Conservation (phyloP, 2,797 vertebrate genomes). For the Sebastes iracundus region DNA sequence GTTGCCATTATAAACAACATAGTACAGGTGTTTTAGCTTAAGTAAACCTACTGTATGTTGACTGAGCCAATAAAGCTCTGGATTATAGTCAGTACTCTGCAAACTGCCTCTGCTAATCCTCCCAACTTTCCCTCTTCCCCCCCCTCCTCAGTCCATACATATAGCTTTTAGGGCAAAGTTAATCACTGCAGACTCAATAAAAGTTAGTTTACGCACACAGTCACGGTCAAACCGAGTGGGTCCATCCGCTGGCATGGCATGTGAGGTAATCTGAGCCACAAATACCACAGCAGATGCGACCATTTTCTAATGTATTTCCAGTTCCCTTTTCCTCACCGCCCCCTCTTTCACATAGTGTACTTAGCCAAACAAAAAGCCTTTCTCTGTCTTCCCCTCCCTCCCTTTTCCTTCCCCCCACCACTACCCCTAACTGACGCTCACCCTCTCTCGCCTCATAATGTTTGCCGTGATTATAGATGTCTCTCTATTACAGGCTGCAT, state of each 20-base stretch:
- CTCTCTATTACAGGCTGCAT: conserved; percentile 39
- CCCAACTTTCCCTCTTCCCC: neutral
- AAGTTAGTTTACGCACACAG: conserved; percentile 27
- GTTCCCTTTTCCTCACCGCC: conserved; percentile 53
- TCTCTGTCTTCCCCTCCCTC: conserved; percentile 46
- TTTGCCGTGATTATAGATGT: conserved; percentile 54
- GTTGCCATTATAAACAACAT: conserved; percentile 6
- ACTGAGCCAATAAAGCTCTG: conserved; percentile 33
- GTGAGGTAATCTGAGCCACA: conserved; percentile 51
- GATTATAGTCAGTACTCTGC: conserved; percentile 38
- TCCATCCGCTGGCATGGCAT: conserved; percentile 23
- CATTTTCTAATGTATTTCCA: conserved; percentile 70
- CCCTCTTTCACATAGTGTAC: conserved; percentile 73
- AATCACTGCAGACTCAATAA: conserved; percentile 29
- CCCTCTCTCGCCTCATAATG: conserved; percentile 31
- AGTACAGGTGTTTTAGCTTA: conserved; percentile 23
- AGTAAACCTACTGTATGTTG: conserved; percentile 24
- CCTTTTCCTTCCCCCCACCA: neutral
- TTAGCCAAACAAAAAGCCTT: conserved; percentile 80
- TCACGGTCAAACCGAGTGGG: conserved; percentile 26
- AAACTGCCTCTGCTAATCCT: conserved; percentile 45
- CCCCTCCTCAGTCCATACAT: neutral
- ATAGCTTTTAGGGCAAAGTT: conserved; percentile 17
- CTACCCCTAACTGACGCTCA: neutral
- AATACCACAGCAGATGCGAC: conserved; percentile 52